Percentiles rank a stretch among this genome's conserved stretches.
phyloP scores from a whole-genome alignment of 2,888 invertebrate species.

The Pherbina coryleti region DNA sequence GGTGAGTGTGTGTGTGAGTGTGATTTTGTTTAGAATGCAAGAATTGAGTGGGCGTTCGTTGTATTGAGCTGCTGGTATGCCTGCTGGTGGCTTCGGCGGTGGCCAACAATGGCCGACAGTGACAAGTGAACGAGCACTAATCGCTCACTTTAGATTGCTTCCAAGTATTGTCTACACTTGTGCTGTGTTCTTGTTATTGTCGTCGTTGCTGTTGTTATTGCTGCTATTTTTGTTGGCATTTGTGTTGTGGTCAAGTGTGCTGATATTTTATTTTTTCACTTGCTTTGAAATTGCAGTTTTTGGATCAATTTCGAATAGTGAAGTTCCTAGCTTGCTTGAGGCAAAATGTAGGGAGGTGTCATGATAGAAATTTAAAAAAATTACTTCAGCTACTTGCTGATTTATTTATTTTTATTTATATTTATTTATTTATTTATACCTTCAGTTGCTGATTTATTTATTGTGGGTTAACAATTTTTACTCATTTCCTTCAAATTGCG shows the following conservation, averaged over 20 bases:
- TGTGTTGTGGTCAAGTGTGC: background rate
- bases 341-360: too few relatives aligned
- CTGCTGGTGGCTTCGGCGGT: background rate
- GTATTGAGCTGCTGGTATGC: background rate
- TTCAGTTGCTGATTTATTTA: too few relatives aligned
- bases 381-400: too few relatives aligned
- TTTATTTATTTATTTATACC: background rate
- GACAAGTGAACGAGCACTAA: constrained; percentile 30
- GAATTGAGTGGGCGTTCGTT: background rate
- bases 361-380: too few relatives aligned
- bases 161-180: background rate
- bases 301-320: too few relatives aligned
- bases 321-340: too few relatives aligned
- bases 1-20: background rate
- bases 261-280: background rate
- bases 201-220: background rate
- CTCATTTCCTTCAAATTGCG: too few relatives aligned
- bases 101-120: constrained; percentile 12
- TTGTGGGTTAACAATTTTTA: too few relatives aligned
- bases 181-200: background rate
- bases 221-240: background rate
- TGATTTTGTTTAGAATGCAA: background rate
- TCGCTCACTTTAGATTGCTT: constrained; percentile 35
- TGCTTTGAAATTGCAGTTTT: too few relatives aligned
- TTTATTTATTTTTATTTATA: background rate